phyloP scores from a whole-genome alignment of 2,113 vertebrate genomes.

The Pangasianodon hypophthalmus region DNA sequence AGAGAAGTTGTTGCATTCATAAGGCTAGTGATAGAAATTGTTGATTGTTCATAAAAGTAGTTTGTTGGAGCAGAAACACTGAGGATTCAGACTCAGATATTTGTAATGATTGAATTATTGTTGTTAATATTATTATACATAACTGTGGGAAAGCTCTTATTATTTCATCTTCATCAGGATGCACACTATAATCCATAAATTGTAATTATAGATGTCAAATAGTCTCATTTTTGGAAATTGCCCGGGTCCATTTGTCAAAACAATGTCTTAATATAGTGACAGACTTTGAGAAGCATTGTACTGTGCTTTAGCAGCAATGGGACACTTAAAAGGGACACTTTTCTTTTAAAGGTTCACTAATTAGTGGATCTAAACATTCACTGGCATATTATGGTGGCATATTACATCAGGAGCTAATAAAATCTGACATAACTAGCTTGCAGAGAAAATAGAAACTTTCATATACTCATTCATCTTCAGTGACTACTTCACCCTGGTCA shows the following conservation, averaged over 20 bases:
- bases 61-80: background rate
- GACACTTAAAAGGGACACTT: background rate
- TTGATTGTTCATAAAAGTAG: background rate
- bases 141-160: background rate
- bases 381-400: slow-evolving; percentile 1
- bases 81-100: background rate
- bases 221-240: background rate
- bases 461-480: background rate
- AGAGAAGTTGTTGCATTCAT: background rate
- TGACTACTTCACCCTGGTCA: background rate
- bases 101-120: background rate
- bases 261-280: background rate
- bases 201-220: background rate
- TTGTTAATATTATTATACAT: background rate
- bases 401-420: background rate
- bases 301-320: background rate
- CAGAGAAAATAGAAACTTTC: background rate
- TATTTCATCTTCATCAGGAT: background rate
- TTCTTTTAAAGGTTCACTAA: background rate
- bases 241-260: background rate
- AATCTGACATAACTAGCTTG: background rate
- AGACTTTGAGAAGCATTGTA: background rate
- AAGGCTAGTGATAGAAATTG: background rate
- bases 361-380: background rate
- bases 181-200: background rate